These are phyloP conservation scores for Anthonomus grandis DNA, from an alignment of 1,140 invertebrate species.

Conservation along the genomic window DNA sequence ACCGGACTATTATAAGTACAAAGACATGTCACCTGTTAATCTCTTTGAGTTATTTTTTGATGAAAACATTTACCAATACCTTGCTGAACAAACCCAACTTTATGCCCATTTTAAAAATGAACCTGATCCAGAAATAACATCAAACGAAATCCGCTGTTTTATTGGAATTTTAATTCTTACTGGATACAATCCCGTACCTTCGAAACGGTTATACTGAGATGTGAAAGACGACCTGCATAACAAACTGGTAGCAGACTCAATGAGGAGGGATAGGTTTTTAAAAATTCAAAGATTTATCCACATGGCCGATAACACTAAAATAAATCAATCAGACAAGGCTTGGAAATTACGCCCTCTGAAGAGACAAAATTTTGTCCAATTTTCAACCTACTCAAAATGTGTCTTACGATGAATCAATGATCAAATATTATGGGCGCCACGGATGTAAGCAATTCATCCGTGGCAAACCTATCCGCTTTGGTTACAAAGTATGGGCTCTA, in stretches of 20 bases:
- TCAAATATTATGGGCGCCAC: constrained; percentile 39
- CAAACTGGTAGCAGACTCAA: constrained; percentile 6
- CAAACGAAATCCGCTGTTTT: constrained; percentile 20
- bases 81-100: constrained; percentile 14
- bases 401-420: constrained; percentile 31
- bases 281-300: constrained; percentile 21
- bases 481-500: constrained; percentile 32
- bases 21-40: no score
- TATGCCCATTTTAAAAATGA: constrained; percentile 16
- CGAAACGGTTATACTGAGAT: constrained; percentile 20
- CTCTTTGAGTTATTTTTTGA: constrained; percentile 17
- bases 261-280: constrained; percentile 19
- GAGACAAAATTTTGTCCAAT: constrained; percentile 15
- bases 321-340: constrained; percentile 14
- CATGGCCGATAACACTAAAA: constrained; percentile 17
- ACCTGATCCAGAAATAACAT: constrained; percentile 16
- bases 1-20: no score
- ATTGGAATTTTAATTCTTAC: constrained; percentile 22
- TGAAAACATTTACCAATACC: constrained; percentile 8
- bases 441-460: constrained; percentile 37
- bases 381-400: constrained; percentile 15
- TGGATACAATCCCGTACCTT: constrained; percentile 15
- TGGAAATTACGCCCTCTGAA: constrained; percentile 26
- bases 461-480: constrained; percentile 37
- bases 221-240: constrained; percentile 18